Base-by-base conservation (phyloP, 1,140 invertebrate genomes). In the Temnothorax nylanderi region DNA sequence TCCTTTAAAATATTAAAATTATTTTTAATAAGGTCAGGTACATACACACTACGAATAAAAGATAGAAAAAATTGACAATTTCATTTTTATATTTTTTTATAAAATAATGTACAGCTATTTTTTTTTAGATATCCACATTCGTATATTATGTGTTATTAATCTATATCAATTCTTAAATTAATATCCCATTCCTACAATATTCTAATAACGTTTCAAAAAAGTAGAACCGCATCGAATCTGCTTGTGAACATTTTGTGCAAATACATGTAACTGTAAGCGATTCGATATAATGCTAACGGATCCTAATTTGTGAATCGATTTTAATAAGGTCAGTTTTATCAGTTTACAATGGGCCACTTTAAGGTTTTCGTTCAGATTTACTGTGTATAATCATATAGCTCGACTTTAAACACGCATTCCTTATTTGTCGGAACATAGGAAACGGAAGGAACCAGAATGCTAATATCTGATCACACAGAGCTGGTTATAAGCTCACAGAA, bases 51-150 rank as follows among this genome's bases (percentile, higher is more conserved):
- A 86, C 58, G 81, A 90, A 90, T 88, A 90, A 90, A 62, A 84
- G 41, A 75, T 56, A 58, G 26, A 74, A 37, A 56, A 67, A 41
- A 67, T 90, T 74, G 80, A 85, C 92, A 92, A 91, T 94, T 86
- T 92, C 93, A 89, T 92, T 90, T 90, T 89, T 94, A 92, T 94
- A 92, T 94, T 93, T 94, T 93, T 56, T 89, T 94, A 94, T 93
- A 93, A 95, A 94, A 94, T 94, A 94, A 94, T 94, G 91, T 94
- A 95, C 94, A 92, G 91, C 89, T 93, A 90, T 92, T 91, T 93
- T 93, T 92, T 92, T 94, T 92, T 93, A 93, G 92, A 91, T 94
- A 94, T 92, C 93, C 69, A 84, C 80, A 84, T 84, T 75, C 54
- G 80, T 84, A 44, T 82, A 60, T 82, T 86, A 92, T 93, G 91